Evolutionary conservation across 2,797 vertebrate species (phyloP), one percentile per base, ranked within the genome.

Genomic region (Acanthiza pusilla): DNA sequence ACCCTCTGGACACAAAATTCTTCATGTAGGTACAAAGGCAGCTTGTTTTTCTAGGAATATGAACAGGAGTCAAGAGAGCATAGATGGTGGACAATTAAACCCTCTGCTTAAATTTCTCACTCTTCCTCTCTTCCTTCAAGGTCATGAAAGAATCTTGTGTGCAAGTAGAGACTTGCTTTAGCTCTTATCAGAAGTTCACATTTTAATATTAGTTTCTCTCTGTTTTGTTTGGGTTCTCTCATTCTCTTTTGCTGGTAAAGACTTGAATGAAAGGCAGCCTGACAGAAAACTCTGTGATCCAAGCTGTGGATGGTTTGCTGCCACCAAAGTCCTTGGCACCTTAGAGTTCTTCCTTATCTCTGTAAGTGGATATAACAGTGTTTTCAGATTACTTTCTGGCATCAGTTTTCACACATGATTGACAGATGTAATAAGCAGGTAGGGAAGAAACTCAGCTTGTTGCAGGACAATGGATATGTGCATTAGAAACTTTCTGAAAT

Each of bases 401-500:
- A 73, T 86, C 4, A 4, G 26, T 73, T 96, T 94, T 84, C 62
- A 50, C 29, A 62, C 23, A 45, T 94, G 94, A 96, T 71, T 96
- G 93, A 73, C 90, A 94, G 80, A 55, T 29, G 32, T 95, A 96
- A 94, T 94, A 88, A 96, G 92, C 71, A 94, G 70, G 22, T 68
- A 78, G 85, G 48, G 36, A 84, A 91, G 77, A 79, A 90, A 88
- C 15, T 70, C 81, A 72, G 32, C 54, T 78, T 79, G 40, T 84
- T 86, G 55, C 63, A 73, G 76, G 48, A 92, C 87, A 92, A 93
- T 84, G 51, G 87, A 72, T 84, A 32, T 67, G 34, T 43, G 67
- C 38, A 38, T 86, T 72, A 85, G 66, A 85, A 92, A 26, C 18
- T 67, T 75, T 94, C 65, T 85, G 89, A 91, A 95, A 83, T 85